These are phyloP conservation scores for Dendroctonus ponderosae DNA, from an alignment of 1,140 invertebrate species.

Conservation along the genomic window DNA sequence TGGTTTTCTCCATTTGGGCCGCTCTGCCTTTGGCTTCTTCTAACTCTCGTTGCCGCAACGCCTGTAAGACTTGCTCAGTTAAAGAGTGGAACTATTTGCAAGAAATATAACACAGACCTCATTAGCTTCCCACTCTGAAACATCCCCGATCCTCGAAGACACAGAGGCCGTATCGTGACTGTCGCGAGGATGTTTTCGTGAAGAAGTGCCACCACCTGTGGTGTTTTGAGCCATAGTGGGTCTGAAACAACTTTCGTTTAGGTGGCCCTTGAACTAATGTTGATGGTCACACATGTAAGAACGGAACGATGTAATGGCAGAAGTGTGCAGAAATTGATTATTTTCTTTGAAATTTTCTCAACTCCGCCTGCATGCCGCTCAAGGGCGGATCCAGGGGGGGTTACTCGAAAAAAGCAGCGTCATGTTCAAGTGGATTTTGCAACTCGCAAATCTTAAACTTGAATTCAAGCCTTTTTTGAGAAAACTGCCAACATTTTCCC, in stretches of 20 bases:
- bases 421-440: too few species aligned
- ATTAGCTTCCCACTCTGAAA: slow-evolving; percentile 67
- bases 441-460: too few species aligned
- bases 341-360: background rate
- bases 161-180: slow-evolving; percentile 53
- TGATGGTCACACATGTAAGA: background rate
- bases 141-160: slow-evolving; percentile 58
- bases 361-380: too few species aligned
- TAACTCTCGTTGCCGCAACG: slow-evolving; percentile 73
- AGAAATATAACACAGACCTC: slow-evolving; percentile 52
- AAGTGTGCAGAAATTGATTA: too few species aligned
- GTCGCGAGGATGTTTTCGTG: slow-evolving; percentile 54
- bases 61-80: slow-evolving; percentile 49
- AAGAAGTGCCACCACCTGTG: slow-evolving; percentile 55
- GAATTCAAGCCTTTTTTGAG: too few species aligned
- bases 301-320: background rate
- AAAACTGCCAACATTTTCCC: too few species aligned
- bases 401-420: too few species aligned
- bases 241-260: background rate
- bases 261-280: background rate
- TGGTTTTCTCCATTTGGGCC: slow-evolving; percentile 98
- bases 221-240: slow-evolving; percentile 57
- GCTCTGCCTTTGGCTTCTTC: slow-evolving; percentile 88
- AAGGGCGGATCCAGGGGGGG: too few species aligned
- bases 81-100: background rate